Percentiles rank a stretch among this genome's conserved stretches.
Evolutionary conservation across 1,140 invertebrate species (phyloP).

Genomic region (Bemisia tabaci): DNA sequence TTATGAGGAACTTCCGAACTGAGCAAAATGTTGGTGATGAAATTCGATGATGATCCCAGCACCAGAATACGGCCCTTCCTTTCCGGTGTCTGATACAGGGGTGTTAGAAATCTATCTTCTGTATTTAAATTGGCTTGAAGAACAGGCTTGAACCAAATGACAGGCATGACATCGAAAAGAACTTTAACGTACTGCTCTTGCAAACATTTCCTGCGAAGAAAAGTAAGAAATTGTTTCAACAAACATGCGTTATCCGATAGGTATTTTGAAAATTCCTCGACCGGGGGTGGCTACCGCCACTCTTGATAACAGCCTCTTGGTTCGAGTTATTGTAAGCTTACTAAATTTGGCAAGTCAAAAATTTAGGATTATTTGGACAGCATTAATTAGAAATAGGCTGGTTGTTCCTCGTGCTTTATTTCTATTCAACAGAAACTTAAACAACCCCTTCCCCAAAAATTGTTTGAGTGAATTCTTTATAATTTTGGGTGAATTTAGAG

Average conservation of each 20-base stretch:
- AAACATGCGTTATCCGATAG: not conserved
- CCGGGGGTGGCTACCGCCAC: too few species aligned
- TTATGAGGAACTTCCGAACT: slow-evolving; percentile 48
- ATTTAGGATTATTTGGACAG: too few species aligned
- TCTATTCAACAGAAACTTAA: too few species aligned
- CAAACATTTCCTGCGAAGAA: slow-evolving; percentile 33
- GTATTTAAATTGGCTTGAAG: slow-evolving; percentile 22
- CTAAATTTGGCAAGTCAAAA: too few species aligned
- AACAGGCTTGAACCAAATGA: slow-evolving; percentile 45
- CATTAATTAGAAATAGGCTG: too few species aligned
- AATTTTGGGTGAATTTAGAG: too few species aligned
- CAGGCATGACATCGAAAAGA: slow-evolving; percentile 62
- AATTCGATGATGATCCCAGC: slow-evolving; percentile 86
- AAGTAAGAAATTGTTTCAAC: slow-evolving; percentile 2
- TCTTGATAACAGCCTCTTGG: not conserved
- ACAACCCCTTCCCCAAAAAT: too few species aligned
- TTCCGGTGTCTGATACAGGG: slow-evolving; percentile 77
- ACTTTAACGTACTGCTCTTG: slow-evolving; percentile 71
- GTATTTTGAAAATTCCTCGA: not conserved
- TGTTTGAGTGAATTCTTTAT: too few species aligned
- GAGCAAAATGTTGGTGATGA: slow-evolving; percentile 63
- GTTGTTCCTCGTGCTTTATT: too few species aligned
- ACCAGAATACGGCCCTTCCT: slow-evolving; percentile 68
- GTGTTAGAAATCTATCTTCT: slow-evolving; percentile 54
- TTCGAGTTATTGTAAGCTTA: too few species aligned